Base-by-base conservation (phyloP, 2,888 invertebrate genomes). In the Volucella bombylans region DNA sequence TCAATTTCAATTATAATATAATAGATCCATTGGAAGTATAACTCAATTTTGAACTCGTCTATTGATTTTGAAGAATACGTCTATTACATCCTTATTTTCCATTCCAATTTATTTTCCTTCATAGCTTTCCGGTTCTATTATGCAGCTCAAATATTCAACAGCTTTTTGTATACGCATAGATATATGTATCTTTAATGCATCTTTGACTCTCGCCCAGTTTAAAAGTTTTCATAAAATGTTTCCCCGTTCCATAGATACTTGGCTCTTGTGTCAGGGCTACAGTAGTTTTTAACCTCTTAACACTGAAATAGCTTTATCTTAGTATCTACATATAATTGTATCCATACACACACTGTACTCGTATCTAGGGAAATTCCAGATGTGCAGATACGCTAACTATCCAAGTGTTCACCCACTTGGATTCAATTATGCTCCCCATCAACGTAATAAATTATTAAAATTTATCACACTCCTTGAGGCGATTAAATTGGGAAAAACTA, bases 231-330 rank as follows among this genome's bases (percentile, higher is more conserved):
- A 68, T 64, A 41, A 3, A 1, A 23, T 45, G 12, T 64, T 65
- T 43, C 47, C 15, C 64, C 65, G 55, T 39, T 18, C 38, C 18
- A 39, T 3, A 39, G n/a, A 4, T 38, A 38, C 1, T 15, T 45
- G 31, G 50, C 52, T 10, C 31, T 59, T 67, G 54, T 79, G 69
- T 62, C 73, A 82, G 78, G 72, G 73, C 52, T 69, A 52, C 64
- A 47, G 68, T 80, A 43, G 65, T 76, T 61, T 31, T 68, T 79
- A 71, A 64, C 69, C 79, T 76, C 80, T 79, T 83, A 80, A 83
- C 83, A 79, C 83, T 71, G 83, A 71, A 74, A 79, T 55, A 74
- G 80, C 74, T 83, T 80, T 83, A 83, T 65, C 79, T 79, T 23
- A 59, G 55, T 14, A 45, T 18, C 31, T 41, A n/a, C n/a, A n/a